These are phyloP conservation scores for Syritta pipiens DNA, from an alignment of 2,888 invertebrate genomes.

Conservation along the genomic window DNA sequence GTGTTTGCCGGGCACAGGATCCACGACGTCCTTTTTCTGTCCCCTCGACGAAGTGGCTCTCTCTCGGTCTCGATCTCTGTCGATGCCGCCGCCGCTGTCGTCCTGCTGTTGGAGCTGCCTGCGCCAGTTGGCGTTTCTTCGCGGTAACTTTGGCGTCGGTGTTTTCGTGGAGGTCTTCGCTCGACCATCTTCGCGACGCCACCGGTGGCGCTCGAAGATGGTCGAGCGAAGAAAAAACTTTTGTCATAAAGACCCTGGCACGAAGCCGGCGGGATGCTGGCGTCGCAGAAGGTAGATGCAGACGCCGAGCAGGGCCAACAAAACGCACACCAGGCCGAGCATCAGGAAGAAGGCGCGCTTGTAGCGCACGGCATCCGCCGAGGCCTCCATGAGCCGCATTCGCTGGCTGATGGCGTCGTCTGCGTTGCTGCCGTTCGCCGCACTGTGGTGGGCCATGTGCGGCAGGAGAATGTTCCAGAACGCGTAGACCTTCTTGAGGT, in stretches of 20 bases:
- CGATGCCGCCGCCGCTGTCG: slow-evolving; percentile 57
- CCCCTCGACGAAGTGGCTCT: slow-evolving; percentile 37
- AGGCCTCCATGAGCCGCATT: slow-evolving; percentile 74
- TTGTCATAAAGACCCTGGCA: slow-evolving; percentile 76
- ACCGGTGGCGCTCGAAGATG: slow-evolving; percentile 72
- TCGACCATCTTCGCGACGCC: slow-evolving; percentile 61
- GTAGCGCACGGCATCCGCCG: slow-evolving; percentile 77
- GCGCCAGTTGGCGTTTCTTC: slow-evolving; percentile 71
- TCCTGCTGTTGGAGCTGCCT: slow-evolving; percentile 45
- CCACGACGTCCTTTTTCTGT: slow-evolving; percentile 72
- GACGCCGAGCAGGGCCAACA: slow-evolving; percentile 76
- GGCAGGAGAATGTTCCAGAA: slow-evolving; percentile 78
- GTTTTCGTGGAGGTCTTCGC: slow-evolving; percentile 42
- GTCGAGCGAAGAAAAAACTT: slow-evolving; percentile 77
- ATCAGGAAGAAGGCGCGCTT: slow-evolving; percentile 79
- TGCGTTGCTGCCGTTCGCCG: slow-evolving; percentile 42
- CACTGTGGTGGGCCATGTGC: slow-evolving; percentile 60
- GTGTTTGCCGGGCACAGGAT: slow-evolving; percentile 73
- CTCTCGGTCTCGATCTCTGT: slow-evolving; percentile 39
- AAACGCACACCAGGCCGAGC: slow-evolving; percentile 75
- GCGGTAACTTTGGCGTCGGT: slow-evolving; percentile 65
- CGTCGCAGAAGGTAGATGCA: slow-evolving; percentile 77
- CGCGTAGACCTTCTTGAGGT: slow-evolving; percentile 76
- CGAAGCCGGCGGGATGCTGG: slow-evolving; percentile 72
- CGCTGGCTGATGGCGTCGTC: slow-evolving; percentile 73